Evolutionary conservation across 2,797 vertebrate species (phyloP).

Genomic region (Tadarida brasiliensis): DNA sequence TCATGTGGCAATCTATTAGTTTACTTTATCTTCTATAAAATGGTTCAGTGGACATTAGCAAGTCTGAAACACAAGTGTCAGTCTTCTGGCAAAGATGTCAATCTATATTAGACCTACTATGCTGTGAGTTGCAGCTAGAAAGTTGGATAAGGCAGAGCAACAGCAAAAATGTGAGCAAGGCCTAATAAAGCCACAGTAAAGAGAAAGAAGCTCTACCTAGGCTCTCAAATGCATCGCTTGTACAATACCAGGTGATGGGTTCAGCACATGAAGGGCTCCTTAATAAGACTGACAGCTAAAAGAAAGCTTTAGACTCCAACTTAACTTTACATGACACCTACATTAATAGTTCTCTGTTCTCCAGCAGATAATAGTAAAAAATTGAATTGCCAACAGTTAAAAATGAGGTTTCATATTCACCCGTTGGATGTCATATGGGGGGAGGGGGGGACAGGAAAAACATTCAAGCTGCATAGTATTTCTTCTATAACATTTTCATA

Average conservation of each 20-base stretch:
- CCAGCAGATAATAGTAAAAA: conserved; percentile 82
- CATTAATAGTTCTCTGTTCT: conserved; percentile 88
- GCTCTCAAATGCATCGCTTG: conserved; percentile 84
- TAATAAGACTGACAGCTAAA: conserved; percentile 90
- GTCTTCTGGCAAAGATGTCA: conserved; percentile 89
- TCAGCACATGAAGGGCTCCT: conserved; percentile 87
- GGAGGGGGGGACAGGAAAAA: conserved; percentile 41
- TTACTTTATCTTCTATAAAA: conserved; percentile 99
- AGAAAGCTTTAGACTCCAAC: conserved; percentile 87
- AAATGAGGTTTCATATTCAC: conserved; percentile 76
- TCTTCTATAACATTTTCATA: conserved; percentile 67
- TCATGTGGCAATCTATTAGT: conserved; percentile 96
- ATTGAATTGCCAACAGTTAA: conserved; percentile 71
- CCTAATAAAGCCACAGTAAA: conserved; percentile 81
- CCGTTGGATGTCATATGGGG: background rate
- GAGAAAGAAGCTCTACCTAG: conserved; percentile 86
- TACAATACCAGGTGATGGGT: conserved; percentile 88
- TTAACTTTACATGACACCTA: conserved; percentile 92
- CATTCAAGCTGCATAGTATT: conserved; percentile 48
- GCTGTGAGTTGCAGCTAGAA: conserved; percentile 83
- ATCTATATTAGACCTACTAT: conserved; percentile 90
- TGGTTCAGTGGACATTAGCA: conserved; percentile 97
- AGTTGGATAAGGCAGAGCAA: conserved; percentile 82
- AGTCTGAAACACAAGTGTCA: conserved; percentile 95
- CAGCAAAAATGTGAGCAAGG: conserved; percentile 75